Percentiles rank a stretch among this genome's conserved stretches.
Conservation (phyloP, 2,888 invertebrate genomes). For the Thera britannica region DNA sequence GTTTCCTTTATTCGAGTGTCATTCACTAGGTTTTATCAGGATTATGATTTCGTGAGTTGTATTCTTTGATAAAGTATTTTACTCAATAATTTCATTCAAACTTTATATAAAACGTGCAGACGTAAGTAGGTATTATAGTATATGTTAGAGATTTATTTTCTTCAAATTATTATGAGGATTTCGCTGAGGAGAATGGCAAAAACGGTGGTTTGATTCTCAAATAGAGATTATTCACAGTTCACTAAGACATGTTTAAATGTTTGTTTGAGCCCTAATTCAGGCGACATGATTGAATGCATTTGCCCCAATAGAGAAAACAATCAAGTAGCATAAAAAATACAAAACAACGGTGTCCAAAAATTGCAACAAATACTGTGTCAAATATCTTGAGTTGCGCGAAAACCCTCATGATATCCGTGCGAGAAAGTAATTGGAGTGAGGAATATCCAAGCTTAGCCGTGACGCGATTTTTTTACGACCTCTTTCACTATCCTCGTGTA, state of each 20-base stretch:
- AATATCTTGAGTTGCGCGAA: conserved; percentile 36
- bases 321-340: no score
- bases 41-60: conserved; percentile 35
- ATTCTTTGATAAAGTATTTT: conserved; percentile 7
- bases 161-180: no score
- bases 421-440: conserved; percentile 62
- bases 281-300: not conserved
- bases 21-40: conserved; percentile 44
- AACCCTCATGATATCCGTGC: conserved; percentile 52
- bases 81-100: not conserved
- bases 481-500: conserved; percentile 9
- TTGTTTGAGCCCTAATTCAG: not conserved
- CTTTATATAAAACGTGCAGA: not conserved
- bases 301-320: not conserved
- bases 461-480: conserved; percentile 50
- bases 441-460: conserved; percentile 39
- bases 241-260: not conserved
- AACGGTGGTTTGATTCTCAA: no score
- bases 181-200: no score
- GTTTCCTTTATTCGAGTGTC: conserved; percentile 40
- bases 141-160: not conserved
- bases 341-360: no score
- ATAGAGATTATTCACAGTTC: no score
- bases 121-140: not conserved
- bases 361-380: not conserved